Conservation (phyloP, 1,140 invertebrate species). For the Trichonephila inaurata region DNA sequence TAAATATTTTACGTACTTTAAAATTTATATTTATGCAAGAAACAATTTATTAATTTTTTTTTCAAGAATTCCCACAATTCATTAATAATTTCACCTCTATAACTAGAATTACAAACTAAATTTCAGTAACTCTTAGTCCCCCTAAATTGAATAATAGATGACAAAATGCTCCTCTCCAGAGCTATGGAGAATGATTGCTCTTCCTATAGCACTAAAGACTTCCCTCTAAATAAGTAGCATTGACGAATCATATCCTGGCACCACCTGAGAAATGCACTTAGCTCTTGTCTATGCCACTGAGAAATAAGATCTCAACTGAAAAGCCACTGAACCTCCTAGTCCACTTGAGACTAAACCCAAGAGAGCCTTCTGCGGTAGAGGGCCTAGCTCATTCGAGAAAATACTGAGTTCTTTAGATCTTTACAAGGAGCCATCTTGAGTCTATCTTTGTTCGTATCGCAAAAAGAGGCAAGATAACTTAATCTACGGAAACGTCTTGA, state of each 20-base stretch:
- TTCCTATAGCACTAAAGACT: neutral
- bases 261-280: constrained; percentile 50
- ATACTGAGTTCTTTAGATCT: constrained; percentile 52
- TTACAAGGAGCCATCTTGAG: constrained; percentile 70
- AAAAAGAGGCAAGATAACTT: constrained; percentile 73
- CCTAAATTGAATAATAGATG: neutral
- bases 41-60: too few species aligned
- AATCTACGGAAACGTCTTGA: constrained; percentile 75
- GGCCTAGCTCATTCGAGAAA: constrained; percentile 58
- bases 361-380: constrained; percentile 66
- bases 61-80: too few species aligned
- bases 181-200: neutral
- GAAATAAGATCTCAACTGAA: constrained; percentile 65
- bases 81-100: too few species aligned
- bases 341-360: constrained; percentile 72
- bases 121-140: neutral
- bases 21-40: too few species aligned
- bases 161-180: neutral
- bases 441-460: constrained; percentile 69
- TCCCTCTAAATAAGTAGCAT: neutral
- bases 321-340: constrained; percentile 53
- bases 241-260: neutral
- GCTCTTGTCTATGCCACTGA: constrained; percentile 18
- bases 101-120: neutral
- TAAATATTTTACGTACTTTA: too few species aligned